phyloP scores from a whole-genome alignment of 2,888 invertebrate genomes.

The Drosophila lutescens region DNA sequence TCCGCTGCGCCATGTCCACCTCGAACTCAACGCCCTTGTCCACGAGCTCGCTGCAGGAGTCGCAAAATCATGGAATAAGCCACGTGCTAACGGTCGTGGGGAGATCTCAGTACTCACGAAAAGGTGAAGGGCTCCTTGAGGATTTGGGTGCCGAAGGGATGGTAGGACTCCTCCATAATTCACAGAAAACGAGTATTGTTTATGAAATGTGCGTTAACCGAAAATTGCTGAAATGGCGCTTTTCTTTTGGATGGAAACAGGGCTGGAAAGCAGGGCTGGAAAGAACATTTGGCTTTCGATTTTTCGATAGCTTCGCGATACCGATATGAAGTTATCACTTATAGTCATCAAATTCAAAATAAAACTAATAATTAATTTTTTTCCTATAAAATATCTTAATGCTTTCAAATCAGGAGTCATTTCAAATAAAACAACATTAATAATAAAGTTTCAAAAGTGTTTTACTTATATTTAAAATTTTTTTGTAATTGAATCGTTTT shows the following conservation, averaged over 20 bases:
- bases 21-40: slow-evolving; percentile 73
- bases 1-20: slow-evolving; percentile 69
- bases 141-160: slow-evolving; percentile 26
- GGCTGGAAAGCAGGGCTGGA: not conserved
- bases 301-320: not conserved
- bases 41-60: slow-evolving; percentile 47
- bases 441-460: too few relatives aligned
- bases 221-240: not conserved
- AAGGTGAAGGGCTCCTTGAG: slow-evolving; percentile 56
- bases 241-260: not conserved
- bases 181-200: too few relatives aligned
- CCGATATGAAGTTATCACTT: not conserved
- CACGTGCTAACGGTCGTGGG: not conserved
- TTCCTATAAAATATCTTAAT: too few relatives aligned
- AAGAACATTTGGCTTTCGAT: too few relatives aligned
- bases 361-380: too few relatives aligned
- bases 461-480: too few relatives aligned
- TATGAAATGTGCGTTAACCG: not conserved
- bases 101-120: slow-evolving; percentile 38
- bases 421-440: too few relatives aligned
- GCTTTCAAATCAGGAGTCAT: too few relatives aligned
- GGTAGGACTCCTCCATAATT: not conserved
- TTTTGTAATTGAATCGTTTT: too few relatives aligned
- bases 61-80: not conserved
- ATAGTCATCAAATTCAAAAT: not conserved